phyloP scores from a whole-genome alignment of 1,140 invertebrate species.

The Musca domestica region DNA sequence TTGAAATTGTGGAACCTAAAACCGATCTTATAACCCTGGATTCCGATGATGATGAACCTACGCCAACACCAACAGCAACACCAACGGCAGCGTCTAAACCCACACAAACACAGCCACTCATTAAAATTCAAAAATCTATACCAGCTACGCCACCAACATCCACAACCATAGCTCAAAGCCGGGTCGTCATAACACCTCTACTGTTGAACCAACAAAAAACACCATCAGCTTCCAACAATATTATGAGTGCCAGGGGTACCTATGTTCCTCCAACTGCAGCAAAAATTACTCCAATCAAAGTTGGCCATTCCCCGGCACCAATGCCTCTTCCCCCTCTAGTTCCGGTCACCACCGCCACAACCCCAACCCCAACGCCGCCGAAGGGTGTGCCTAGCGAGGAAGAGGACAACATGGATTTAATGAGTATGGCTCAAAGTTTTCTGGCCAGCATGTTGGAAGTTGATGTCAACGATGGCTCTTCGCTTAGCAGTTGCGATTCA shows the following conservation, averaged over 20 bases:
- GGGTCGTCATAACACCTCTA: neutral
- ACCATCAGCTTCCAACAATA: neutral
- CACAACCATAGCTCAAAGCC: neutral
- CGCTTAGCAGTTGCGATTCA: neutral
- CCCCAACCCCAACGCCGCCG: neutral
- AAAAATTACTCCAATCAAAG: too few relatives aligned
- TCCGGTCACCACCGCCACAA: neutral
- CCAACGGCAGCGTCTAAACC: neutral
- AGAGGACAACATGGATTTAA: conserved; percentile 34
- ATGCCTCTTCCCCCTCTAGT: neutral
- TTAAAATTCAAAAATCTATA: neutral
- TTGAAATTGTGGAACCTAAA: conserved; percentile 52
- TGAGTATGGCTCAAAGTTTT: conserved; percentile 42
- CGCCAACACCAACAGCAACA: neutral
- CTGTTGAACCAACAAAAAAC: neutral
- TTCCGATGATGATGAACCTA: conserved; percentile 45
- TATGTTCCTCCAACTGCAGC: neutral
- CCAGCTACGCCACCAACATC: neutral
- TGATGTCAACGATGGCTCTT: conserved; percentile 35
- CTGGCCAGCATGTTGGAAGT: conserved; percentile 47
- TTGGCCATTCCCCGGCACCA: neutral
- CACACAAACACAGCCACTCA: neutral
- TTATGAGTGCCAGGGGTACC: neutral
- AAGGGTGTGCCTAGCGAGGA: too few relatives aligned
- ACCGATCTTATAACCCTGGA: conserved; percentile 51